Conservation (phyloP, 1,140 invertebrate species). For the Monochamus saltuarius region DNA sequence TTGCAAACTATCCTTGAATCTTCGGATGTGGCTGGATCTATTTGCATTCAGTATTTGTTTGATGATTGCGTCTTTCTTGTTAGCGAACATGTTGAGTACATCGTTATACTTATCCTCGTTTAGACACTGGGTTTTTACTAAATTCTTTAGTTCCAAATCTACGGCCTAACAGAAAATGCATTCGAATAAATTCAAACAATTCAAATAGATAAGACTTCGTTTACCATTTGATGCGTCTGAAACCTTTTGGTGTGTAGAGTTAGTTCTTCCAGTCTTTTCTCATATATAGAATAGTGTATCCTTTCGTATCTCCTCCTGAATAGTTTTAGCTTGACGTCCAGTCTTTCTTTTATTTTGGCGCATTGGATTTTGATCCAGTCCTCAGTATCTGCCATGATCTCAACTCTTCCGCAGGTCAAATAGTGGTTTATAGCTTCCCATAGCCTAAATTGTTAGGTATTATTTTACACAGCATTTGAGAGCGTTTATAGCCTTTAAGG, state of each 20-base stretch:
- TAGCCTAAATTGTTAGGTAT: too few relatives aligned
- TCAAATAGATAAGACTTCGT: too few relatives aligned
- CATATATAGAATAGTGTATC: constrained; percentile 26
- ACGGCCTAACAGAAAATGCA: too few relatives aligned
- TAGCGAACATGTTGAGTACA: not conserved
- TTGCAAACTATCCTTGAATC: constrained; percentile 11
- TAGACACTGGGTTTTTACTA: not conserved
- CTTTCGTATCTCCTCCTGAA: constrained; percentile 12
- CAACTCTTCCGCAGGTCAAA: constrained; percentile 17
- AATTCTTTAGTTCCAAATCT: too few relatives aligned
- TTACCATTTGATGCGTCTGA: constrained; percentile 26
- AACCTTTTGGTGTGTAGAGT: constrained; percentile 16
- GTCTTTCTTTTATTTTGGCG: constrained; percentile 17
- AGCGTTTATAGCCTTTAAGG: too few relatives aligned
- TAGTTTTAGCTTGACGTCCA: constrained; percentile 16
- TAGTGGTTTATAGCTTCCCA: constrained; percentile 32
- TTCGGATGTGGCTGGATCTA: not conserved
- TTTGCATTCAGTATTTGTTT: not conserved
- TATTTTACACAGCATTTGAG: too few relatives aligned
- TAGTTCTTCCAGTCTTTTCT: constrained; percentile 30
- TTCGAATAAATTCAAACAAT: too few relatives aligned
- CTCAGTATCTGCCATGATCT: constrained; percentile 18
- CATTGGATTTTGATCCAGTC: constrained; percentile 27
- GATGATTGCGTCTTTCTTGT: not conserved
- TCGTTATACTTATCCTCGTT: not conserved